A percentile compares a stretch with the other conserved stretches of the same genome.
phyloP scores from a whole-genome alignment of 1,140 invertebrate genomes.

The Epicauta chinensis region DNA sequence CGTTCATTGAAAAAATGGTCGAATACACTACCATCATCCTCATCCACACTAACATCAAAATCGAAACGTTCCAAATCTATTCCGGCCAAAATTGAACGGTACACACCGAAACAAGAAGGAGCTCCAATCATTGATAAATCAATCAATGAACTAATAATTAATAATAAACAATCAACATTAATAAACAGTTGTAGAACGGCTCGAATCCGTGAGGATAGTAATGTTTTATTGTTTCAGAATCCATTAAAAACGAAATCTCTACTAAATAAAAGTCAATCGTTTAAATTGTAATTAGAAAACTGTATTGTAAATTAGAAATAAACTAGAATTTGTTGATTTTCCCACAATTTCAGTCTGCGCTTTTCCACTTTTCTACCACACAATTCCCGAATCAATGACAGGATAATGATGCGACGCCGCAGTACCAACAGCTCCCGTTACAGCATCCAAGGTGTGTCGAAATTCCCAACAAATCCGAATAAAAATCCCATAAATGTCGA shows the following conservation, averaged over 20 bases:
- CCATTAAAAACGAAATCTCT: slow-evolving; percentile 33
- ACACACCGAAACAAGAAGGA: slow-evolving; percentile 2
- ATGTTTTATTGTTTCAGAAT: slow-evolving; percentile 31
- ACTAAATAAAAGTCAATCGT: slow-evolving; percentile 28
- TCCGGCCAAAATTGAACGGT: background rate
- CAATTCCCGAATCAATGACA: slow-evolving; percentile 23
- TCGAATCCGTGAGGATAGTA: slow-evolving; percentile 33
- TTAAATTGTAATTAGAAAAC: slow-evolving; percentile 21
- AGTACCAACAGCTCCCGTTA: slow-evolving; percentile 4
- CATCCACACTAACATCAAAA: background rate
- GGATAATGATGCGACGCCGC: slow-evolving; percentile 20
- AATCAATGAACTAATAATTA: slow-evolving; percentile 5
- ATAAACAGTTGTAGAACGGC: slow-evolving; percentile 34
- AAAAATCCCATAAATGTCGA: too few relatives aligned
- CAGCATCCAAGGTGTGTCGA: slow-evolving; percentile 28
- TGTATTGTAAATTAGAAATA: background rate
- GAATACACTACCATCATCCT: slow-evolving; percentile 23
- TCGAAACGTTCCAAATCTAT: background rate
- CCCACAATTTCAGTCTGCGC: too few relatives aligned
- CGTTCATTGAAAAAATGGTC: slow-evolving; percentile 30
- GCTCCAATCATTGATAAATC: slow-evolving; percentile 7
- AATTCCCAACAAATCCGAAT: too few relatives aligned
- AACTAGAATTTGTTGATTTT: too few relatives aligned
- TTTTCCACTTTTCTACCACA: slow-evolving; percentile 1
- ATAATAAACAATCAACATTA: slow-evolving; percentile 17